Conservation (phyloP, 2,113 vertebrate species). For the Hippocampus zosterae region DNA sequence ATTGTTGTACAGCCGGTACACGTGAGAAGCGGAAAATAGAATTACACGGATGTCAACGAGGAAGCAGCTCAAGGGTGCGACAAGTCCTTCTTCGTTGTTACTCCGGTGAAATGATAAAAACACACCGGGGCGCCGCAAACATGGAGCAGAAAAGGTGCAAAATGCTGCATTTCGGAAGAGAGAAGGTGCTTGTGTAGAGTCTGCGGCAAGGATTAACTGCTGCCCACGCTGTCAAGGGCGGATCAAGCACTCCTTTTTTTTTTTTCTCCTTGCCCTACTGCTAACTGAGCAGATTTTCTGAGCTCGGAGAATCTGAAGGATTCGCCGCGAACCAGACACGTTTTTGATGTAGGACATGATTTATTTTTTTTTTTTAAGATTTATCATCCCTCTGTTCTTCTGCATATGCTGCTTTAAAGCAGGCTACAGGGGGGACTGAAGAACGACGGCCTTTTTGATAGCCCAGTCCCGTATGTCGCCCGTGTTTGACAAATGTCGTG, state of each 20-base stretch:
- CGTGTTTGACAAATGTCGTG: not conserved
- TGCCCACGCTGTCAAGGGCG: conserved; percentile 35
- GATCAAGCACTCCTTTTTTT: conserved; percentile 35
- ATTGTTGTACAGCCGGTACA: conserved; percentile 48
- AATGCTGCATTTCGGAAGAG: conserved; percentile 19
- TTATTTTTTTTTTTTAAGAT: conserved; percentile 11
- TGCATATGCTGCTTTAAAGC: conserved; percentile 21
- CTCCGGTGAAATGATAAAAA: conserved; percentile 54
- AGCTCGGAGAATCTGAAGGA: conserved; percentile 34
- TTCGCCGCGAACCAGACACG: conserved; percentile 21
- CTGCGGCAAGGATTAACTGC: conserved; percentile 38
- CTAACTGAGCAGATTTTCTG: conserved; percentile 31
- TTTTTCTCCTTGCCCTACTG: conserved; percentile 39
- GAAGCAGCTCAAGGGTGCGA: conserved; percentile 51
- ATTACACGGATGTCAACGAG: conserved; percentile 58
- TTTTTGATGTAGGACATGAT: conserved; percentile 45
- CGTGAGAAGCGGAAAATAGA: conserved; percentile 50
- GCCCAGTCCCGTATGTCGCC: not conserved
- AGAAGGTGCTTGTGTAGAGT: conserved; percentile 27
- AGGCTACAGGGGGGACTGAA: conserved; percentile 24
- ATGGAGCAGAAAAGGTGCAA: not conserved
- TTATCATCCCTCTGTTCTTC: conserved; percentile 29
- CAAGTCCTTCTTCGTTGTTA: conserved; percentile 36
- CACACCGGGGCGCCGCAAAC: conserved; percentile 26
- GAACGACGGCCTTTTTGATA: not conserved